Conservation (phyloP, 2,888 invertebrate species). For the Caenorhabditis macrosperma region DNA sequence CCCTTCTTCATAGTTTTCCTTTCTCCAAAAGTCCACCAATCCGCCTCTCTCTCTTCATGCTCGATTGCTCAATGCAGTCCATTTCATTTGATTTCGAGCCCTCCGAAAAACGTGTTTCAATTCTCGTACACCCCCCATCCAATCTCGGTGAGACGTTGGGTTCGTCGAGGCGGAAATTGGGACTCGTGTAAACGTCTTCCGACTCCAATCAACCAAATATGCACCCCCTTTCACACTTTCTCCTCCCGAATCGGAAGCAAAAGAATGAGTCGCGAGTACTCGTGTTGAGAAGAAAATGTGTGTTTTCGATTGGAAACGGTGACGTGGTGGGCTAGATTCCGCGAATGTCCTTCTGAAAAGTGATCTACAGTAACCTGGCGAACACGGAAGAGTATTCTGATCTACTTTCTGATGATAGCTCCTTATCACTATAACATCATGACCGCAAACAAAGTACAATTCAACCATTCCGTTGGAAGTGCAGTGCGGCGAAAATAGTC, state of each 20-base stretch:
- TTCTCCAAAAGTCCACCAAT: background rate
- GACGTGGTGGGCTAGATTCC: no score
- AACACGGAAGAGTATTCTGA: no score
- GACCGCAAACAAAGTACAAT: no score
- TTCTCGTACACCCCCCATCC: background rate
- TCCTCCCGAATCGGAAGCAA: background rate
- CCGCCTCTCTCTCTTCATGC: background rate
- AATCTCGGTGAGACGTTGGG: background rate
- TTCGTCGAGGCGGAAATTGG: conserved; percentile 13
- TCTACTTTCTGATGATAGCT: no score
- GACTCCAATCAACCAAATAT: conserved; percentile 31
- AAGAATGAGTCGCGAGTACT: background rate
- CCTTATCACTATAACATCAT: no score
- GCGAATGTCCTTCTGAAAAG: no score
- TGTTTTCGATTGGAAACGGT: no score
- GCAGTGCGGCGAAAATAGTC: no score
- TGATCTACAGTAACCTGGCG: no score
- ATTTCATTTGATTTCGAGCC: background rate
- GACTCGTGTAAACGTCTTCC: background rate
- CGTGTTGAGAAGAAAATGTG: no score
- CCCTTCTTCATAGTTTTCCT: no score
- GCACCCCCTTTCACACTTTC: background rate
- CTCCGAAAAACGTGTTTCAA: conserved; percentile 22
- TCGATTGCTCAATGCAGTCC: background rate
- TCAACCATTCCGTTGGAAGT: no score